Evolutionary conservation across 2,113 vertebrate genomes (phyloP).

Genomic region (Megaleporinus macrocephalus): DNA sequence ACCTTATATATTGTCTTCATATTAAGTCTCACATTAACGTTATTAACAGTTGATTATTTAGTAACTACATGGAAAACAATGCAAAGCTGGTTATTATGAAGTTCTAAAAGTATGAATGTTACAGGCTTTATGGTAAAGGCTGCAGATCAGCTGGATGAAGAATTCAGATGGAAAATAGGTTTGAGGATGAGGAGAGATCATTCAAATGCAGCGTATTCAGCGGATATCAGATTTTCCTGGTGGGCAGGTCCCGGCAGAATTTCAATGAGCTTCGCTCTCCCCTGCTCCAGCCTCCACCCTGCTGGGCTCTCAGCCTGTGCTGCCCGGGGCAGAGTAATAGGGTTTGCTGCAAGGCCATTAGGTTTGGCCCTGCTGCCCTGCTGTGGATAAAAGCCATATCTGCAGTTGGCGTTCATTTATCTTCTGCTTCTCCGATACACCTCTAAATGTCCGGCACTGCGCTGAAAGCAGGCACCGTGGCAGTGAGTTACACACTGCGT

Average conservation of each 20-base stretch:
- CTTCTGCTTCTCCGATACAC: constrained; percentile 45
- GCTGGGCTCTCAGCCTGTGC: constrained; percentile 54
- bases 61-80: too few relatives aligned
- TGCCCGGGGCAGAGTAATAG: constrained; percentile 66
- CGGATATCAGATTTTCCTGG: constrained; percentile 37
- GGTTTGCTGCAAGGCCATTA: constrained; percentile 68
- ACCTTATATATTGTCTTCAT: too few relatives aligned
- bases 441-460: background rate
- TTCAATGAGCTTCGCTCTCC: constrained; percentile 22
- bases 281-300: constrained; percentile 27
- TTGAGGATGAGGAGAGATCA: background rate
- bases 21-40: too few relatives aligned
- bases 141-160: constrained; percentile 14
- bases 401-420: constrained; percentile 64
- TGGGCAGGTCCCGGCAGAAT: constrained; percentile 34
- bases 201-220: constrained; percentile 12
- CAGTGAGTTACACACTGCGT: background rate
- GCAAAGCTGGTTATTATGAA: background rate
- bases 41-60: too few relatives aligned
- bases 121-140: background rate
- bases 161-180: background rate
- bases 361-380: constrained; percentile 58
- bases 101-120: background rate
- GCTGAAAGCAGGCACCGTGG: background rate
- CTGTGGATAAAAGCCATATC: constrained; percentile 63